Evolutionary conservation across 1,140 invertebrate genomes (phyloP).

Genomic region (Alviniconcha marisindica): DNA sequence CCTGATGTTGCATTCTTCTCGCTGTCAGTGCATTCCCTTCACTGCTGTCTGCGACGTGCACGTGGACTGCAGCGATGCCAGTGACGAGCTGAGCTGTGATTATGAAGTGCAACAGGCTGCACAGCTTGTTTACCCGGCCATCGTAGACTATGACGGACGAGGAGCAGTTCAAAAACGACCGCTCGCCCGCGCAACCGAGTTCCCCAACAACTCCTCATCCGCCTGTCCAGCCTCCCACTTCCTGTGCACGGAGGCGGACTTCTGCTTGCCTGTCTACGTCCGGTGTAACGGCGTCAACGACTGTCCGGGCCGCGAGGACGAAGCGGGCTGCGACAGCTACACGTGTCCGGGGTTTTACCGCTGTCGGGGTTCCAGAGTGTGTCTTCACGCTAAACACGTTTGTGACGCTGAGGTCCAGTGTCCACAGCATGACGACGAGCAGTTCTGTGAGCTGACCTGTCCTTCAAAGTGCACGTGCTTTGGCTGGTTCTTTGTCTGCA

Average conservation of each 20-base stretch:
- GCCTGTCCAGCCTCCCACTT: not conserved
- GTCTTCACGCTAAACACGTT: slow-evolving; percentile 13
- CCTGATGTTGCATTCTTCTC: too few species aligned
- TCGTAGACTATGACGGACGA: not conserved
- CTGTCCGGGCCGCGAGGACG: slow-evolving; percentile 4
- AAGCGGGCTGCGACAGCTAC: not conserved
- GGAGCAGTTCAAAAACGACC: not conserved
- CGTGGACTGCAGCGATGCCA: not conserved
- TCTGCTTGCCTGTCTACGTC: slow-evolving; percentile 10
- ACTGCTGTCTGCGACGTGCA: not conserved
- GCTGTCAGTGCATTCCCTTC: not conserved
- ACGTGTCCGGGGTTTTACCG: slow-evolving; percentile 8
- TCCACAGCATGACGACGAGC: slow-evolving; percentile 41
- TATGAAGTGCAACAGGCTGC: not conserved
- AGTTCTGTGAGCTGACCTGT: slow-evolving; percentile 32
- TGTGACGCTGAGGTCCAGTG: slow-evolving; percentile 41
- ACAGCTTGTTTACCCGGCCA: not conserved
- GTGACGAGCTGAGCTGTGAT: not conserved
- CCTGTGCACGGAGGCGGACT: not conserved
- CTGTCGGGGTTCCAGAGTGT: not conserved
- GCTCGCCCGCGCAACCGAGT: too few species aligned
- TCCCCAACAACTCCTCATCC: not conserved
- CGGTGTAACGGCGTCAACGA: slow-evolving; percentile 11
- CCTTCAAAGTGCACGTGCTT: slow-evolving; percentile 33
- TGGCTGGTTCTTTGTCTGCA: slow-evolving; percentile 30